phyloP scores from a whole-genome alignment of 2,113 vertebrate genomes.

The Cryptotis parvus region DNA sequence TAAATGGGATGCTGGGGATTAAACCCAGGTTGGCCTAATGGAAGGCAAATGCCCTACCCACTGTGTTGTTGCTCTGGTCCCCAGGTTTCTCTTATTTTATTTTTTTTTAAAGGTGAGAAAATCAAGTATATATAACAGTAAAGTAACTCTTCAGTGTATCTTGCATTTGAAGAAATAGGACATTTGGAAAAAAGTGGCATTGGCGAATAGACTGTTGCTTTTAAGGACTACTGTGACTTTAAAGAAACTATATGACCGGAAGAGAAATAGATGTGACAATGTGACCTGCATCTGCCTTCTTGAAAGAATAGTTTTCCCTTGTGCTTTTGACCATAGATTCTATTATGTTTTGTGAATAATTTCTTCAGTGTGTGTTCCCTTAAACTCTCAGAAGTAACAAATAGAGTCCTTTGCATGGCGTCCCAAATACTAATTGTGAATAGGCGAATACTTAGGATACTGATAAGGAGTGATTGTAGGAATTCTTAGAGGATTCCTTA shows the following conservation, averaged over 20 bases:
- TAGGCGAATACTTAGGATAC: conserved; percentile 18
- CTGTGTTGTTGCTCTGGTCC: conserved; percentile 16
- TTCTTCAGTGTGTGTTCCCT: neutral
- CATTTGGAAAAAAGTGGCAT: neutral
- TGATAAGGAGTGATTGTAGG: conserved; percentile 24
- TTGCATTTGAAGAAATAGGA: neutral
- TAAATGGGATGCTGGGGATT: too few relatives aligned
- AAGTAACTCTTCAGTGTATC: conserved; percentile 37
- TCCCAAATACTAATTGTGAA: neutral
- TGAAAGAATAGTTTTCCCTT: neutral
- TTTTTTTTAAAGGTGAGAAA: conserved; percentile 14
- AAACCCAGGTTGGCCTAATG: too few relatives aligned
- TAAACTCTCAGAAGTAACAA: conserved; percentile 29
- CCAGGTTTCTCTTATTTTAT: too few relatives aligned
- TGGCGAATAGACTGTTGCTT: conserved; percentile 29
- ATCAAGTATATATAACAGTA: conserved; percentile 19
- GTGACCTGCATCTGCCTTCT: conserved; percentile 4
- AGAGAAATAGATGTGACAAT: neutral
- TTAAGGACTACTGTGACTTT: conserved; percentile 4
- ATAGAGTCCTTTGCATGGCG: neutral
- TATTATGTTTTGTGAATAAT: conserved; percentile 21
- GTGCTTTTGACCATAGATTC: conserved; percentile 1
- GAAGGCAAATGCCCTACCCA: too few relatives aligned
- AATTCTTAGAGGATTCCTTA: conserved; percentile 16
- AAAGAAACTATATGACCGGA: conserved; percentile 18